Conservation (phyloP, 2,113 vertebrate species). For the Smithornis capensis region DNA sequence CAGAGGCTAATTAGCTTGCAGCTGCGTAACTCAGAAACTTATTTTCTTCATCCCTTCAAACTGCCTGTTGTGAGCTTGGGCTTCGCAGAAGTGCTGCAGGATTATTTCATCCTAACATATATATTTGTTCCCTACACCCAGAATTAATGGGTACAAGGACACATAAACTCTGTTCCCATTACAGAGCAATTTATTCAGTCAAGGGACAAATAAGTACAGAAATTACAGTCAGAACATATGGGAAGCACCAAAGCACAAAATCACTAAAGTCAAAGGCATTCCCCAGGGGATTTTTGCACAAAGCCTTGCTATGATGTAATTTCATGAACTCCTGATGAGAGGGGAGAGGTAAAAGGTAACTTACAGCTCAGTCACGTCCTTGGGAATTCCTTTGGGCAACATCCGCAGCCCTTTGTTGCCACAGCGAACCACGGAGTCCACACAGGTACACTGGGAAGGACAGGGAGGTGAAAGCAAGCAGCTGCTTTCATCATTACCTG, state of each 20-base stretch:
- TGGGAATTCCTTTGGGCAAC: constrained; percentile 93
- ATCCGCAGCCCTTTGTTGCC: constrained; percentile 88
- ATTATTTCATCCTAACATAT: background rate
- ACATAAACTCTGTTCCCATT: background rate
- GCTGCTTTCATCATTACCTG: constrained; percentile 89
- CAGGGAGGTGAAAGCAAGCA: constrained; percentile 88
- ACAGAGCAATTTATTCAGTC: background rate
- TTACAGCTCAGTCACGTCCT: constrained; percentile 96
- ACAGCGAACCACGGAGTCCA: constrained; percentile 92
- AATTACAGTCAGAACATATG: background rate
- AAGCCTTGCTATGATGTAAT: background rate
- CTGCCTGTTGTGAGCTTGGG: background rate
- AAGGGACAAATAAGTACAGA: background rate
- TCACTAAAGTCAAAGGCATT: background rate
- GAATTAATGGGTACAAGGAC: background rate
- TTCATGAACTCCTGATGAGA: background rate
- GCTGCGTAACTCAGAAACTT: background rate
- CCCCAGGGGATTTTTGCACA: background rate
- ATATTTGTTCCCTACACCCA: background rate
- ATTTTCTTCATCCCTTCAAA: constrained; percentile 2
- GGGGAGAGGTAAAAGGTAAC: constrained; percentile 50
- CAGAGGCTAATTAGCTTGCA: constrained; percentile 16
- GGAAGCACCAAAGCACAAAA: background rate
- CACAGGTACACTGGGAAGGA: constrained; percentile 90
- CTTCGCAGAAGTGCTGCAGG: background rate